These are phyloP conservation scores for Pogonus chalceus DNA, from an alignment of 1,140 invertebrate species.

Conservation along the genomic window DNA sequence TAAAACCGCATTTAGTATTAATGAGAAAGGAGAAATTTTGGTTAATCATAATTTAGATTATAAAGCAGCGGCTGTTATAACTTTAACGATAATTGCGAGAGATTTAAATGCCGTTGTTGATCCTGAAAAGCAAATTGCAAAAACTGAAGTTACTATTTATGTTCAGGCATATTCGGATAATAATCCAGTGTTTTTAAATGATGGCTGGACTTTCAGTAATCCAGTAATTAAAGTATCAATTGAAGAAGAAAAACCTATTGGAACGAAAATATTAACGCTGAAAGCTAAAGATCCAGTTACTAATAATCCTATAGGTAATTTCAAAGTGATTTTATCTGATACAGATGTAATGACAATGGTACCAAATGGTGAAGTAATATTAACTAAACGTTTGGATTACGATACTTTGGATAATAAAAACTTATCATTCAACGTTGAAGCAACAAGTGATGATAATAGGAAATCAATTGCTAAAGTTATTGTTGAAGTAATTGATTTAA, in stretches of 20 bases:
- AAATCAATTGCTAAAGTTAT: slow-evolving; percentile 56
- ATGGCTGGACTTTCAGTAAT: slow-evolving; percentile 54
- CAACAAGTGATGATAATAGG: slow-evolving; percentile 55
- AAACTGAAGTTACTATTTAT: slow-evolving; percentile 64
- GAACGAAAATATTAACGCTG: slow-evolving; percentile 61
- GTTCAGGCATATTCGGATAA: slow-evolving; percentile 69
- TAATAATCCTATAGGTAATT: slow-evolving; percentile 43
- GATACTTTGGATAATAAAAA: slow-evolving; percentile 55
- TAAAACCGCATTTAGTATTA: slow-evolving; percentile 57
- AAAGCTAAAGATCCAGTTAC: slow-evolving; percentile 63
- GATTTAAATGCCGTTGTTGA: slow-evolving; percentile 61
- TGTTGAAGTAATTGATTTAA: slow-evolving; percentile 61
- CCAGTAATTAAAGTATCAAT: slow-evolving; percentile 56
- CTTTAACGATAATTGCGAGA: slow-evolving; percentile 60
- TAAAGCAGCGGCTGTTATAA: slow-evolving; percentile 68
- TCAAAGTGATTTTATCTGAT: slow-evolving; percentile 34
- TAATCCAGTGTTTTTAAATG: slow-evolving; percentile 64
- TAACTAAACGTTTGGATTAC: slow-evolving; percentile 64
- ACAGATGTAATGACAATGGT: slow-evolving; percentile 33
- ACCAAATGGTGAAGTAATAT: slow-evolving; percentile 58
- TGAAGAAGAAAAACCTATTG: slow-evolving; percentile 68
- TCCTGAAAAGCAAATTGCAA: slow-evolving; percentile 53
- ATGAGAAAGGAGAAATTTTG: slow-evolving; percentile 58
- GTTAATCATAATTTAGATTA: slow-evolving; percentile 64
- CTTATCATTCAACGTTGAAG: slow-evolving; percentile 60